Conservation (phyloP, 2,888 invertebrate species). For the Brassicogethes aeneus region DNA sequence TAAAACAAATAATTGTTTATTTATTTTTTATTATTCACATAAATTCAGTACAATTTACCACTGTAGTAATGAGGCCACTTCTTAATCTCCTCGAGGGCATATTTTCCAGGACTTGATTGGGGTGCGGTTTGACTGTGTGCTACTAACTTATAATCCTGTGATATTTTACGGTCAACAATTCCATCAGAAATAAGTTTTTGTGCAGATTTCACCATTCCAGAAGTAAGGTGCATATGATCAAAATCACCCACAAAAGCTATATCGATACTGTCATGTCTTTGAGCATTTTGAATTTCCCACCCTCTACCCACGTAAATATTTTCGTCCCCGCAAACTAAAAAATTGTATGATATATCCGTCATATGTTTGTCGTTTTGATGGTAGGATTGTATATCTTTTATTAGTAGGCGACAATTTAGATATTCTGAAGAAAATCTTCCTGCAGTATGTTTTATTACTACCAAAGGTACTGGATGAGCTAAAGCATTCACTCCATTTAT, state of each 20-base stretch:
- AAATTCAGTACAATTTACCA: slow-evolving; percentile 5
- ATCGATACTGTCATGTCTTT: slow-evolving; percentile 40
- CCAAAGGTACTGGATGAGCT: slow-evolving; percentile 2
- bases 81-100: slow-evolving; percentile 39
- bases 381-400: neutral
- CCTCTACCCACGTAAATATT: slow-evolving; percentile 45
- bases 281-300: slow-evolving; percentile 46
- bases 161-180: slow-evolving; percentile 35
- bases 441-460: slow-evolving; percentile 6
- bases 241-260: slow-evolving; percentile 45
- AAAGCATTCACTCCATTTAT: neutral
- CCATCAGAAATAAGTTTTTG: slow-evolving; percentile 39
- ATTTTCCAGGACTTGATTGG: slow-evolving; percentile 43
- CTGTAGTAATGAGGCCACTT: slow-evolving; percentile 40
- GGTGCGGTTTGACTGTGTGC: slow-evolving; percentile 43
- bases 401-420: slow-evolving; percentile 17
- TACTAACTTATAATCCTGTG: slow-evolving; percentile 40
- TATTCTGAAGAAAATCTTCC: neutral
- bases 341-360: slow-evolving; percentile 40
- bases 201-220: slow-evolving; percentile 38
- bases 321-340: slow-evolving; percentile 47
- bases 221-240: slow-evolving; percentile 35
- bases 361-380: slow-evolving; percentile 4
- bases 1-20: no score
- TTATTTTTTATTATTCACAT: no score